Percentiles rank a stretch among this genome's conserved stretches.
phyloP scores from a whole-genome alignment of 2,888 invertebrate species.

The Tachina fera region DNA sequence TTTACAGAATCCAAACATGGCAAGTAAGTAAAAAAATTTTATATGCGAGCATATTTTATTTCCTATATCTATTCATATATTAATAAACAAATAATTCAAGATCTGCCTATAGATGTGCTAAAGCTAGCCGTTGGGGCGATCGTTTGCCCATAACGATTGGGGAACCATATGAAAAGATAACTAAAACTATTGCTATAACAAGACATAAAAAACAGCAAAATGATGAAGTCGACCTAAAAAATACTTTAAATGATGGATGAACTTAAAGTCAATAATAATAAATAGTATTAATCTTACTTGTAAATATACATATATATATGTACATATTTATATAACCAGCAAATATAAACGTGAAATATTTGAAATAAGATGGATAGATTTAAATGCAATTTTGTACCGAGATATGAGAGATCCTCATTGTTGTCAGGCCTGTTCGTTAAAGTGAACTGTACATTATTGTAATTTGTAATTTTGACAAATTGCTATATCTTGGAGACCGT shows the following conservation, averaged over 20 bases:
- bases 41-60: neutral
- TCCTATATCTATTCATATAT: conserved; percentile 20
- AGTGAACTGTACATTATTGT: too few species aligned
- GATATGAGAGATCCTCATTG: too few species aligned
- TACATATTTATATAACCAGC: too few species aligned
- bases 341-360: too few species aligned
- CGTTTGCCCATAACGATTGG: conserved; percentile 87
- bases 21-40: conserved; percentile 84
- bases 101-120: conserved; percentile 88
- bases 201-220: neutral
- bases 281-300: too few species aligned
- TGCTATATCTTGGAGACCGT: too few species aligned
- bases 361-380: too few species aligned
- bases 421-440: too few species aligned
- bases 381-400: too few species aligned
- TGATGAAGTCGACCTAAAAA: neutral
- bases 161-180: conserved; percentile 66
- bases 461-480: too few species aligned
- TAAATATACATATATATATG: too few species aligned
- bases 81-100: conserved; percentile 81
- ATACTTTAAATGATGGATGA: neutral
- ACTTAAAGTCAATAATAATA: too few species aligned
- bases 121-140: conserved; percentile 91
- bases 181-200: conserved; percentile 35
- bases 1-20: conserved; percentile 90